phyloP scores from a whole-genome alignment of 2,797 vertebrate species.

The Orestias chungarensis region DNA sequence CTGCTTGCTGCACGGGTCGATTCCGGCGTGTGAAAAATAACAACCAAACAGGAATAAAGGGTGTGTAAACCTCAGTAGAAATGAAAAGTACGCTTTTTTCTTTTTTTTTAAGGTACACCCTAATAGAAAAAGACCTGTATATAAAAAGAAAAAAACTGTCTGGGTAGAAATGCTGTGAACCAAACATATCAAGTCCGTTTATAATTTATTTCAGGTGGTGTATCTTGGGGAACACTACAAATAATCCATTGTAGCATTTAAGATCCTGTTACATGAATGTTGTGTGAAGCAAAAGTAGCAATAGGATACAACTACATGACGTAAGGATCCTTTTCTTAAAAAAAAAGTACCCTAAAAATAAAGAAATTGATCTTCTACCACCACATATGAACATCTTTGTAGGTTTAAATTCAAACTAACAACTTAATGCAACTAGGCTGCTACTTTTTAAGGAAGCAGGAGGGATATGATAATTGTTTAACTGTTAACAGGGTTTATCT shows the following conservation, averaged over 20 bases:
- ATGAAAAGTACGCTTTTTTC: not conserved
- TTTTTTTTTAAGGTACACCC: not conserved
- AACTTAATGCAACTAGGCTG: not conserved
- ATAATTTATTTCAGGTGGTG: not conserved
- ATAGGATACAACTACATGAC: not conserved
- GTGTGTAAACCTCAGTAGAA: conserved; percentile 3
- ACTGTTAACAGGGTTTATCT: not conserved
- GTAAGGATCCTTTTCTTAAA: not conserved
- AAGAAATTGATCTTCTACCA: not conserved
- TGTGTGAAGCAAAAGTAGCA: not conserved
- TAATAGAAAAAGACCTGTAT: conserved; percentile 3
- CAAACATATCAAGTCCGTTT: not conserved
- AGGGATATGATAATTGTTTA: not conserved
- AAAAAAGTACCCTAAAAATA: not conserved
- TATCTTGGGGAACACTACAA: conserved; percentile 3
- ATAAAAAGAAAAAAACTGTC: not conserved
- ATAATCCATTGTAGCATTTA: not conserved
- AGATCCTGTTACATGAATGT: not conserved
- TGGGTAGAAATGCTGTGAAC: not conserved
- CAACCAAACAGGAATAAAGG: not conserved
- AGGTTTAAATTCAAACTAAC: not conserved
- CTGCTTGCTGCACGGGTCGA: not conserved
- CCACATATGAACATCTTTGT: not conserved
- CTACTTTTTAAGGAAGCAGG: not conserved
- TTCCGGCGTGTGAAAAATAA: conserved; percentile 11